These are phyloP conservation scores for Lamprologus sp. DNA, from an alignment of 2,113 vertebrate genomes.

Conservation along the genomic window DNA sequence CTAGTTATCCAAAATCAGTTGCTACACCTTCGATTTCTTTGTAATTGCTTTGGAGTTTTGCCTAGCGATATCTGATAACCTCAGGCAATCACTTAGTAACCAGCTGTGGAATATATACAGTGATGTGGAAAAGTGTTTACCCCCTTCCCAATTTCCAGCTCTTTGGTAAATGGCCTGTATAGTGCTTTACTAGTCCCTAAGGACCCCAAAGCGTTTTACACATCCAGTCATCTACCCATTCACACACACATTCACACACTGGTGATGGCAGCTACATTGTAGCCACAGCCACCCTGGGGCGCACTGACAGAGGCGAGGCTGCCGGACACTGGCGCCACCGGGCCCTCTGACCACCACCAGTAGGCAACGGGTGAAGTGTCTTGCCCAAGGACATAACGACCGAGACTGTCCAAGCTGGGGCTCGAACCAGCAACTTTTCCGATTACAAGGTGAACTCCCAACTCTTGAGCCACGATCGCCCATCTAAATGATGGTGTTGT, in stretches of 20 bases:
- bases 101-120: not conserved
- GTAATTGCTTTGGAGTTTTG: not conserved
- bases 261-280: not conserved
- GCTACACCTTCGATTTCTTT: not conserved
- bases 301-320: rapidly evolving
- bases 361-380: not conserved
- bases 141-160: not conserved
- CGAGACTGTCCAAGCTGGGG: rapidly evolving
- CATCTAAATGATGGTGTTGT: not conserved
- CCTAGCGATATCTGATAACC: not conserved
- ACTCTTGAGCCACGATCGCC: not conserved
- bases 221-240: not conserved
- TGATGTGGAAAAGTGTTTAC: not conserved
- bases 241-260: not conserved
- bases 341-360: not conserved
- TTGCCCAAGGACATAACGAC: rapidly evolving
- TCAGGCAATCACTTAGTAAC: not conserved
- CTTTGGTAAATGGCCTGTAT: not conserved
- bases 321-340: rapidly evolving
- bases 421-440: rapidly evolving
- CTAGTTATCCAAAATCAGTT: not conserved
- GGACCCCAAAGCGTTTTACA: not conserved
- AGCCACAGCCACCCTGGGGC: not conserved
- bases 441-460: not conserved
- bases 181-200: not conserved